Percentiles rank a stretch among this genome's conserved stretches.
phyloP scores from a whole-genome alignment of 1,140 invertebrate genomes.

The Hypsibius dujardini region DNA sequence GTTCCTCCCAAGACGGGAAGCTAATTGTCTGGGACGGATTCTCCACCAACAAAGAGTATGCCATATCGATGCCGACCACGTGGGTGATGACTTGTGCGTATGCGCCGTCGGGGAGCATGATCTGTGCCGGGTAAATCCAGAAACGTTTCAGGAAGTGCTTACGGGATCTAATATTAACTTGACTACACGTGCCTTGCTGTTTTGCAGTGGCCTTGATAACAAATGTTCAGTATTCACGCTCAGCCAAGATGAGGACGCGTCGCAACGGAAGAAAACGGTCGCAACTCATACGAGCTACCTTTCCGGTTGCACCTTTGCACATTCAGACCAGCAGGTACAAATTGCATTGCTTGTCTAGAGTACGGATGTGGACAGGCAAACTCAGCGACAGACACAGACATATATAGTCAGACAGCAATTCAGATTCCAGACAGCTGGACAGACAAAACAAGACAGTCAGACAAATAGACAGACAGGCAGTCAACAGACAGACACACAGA shows the following conservation, averaged over 20 bases:
- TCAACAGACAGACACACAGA: too few relatives aligned
- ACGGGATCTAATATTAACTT: too few relatives aligned
- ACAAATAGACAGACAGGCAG: too few relatives aligned
- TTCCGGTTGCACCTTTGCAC: conserved; percentile 91
- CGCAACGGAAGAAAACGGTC: conserved; percentile 78
- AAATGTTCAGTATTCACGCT: conserved; percentile 95
- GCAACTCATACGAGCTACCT: conserved; percentile 91
- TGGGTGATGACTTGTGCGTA: conserved; percentile 99
- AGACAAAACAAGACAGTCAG: too few relatives aligned
- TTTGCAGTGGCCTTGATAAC: conserved; percentile 80
- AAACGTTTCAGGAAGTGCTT: conserved; percentile 14
- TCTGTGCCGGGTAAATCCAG: conserved; percentile 72
- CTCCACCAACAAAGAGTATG: conserved; percentile 95
- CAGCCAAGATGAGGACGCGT: conserved; percentile 78
- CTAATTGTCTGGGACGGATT: conserved; percentile 99
- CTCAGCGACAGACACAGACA: too few relatives aligned
- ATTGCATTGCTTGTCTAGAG: too few relatives aligned
- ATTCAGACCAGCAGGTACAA: conserved; percentile 84
- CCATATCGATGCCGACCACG: conserved; percentile 92
- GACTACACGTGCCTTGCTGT: conserved; percentile 33
- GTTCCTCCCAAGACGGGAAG: conserved; percentile 67
- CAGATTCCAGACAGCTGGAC: too few relatives aligned
- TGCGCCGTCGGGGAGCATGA: conserved; percentile 80
- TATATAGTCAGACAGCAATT: too few relatives aligned
- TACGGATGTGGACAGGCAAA: too few relatives aligned